phyloP scores from a whole-genome alignment of 1,140 invertebrate species.

The Papilio dardanus region DNA sequence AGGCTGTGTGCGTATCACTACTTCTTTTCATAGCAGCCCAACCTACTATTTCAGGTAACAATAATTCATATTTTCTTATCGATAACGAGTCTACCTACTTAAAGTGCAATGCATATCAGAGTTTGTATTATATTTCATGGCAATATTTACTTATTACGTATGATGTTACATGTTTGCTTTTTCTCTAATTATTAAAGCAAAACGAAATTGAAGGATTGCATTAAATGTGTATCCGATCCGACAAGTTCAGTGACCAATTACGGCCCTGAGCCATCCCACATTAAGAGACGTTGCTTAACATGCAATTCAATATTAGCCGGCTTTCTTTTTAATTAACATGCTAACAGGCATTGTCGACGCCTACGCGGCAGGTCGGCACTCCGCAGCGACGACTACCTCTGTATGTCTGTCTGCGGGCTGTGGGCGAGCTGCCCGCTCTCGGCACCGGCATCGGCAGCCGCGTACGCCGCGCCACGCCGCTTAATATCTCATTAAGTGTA shows the following conservation, averaged over 20 bases:
- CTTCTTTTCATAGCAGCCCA: background rate
- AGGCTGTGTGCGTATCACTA: background rate
- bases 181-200: background rate
- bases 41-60: background rate
- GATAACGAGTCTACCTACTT: too few relatives aligned
- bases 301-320: conserved; percentile 64
- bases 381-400: conserved; percentile 46
- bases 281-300: conserved; percentile 38
- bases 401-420: conserved; percentile 41
- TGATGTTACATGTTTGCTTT: background rate
- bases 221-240: background rate
- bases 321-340: conserved; percentile 80
- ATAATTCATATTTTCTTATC: background rate
- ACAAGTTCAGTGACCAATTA: conserved; percentile 25
- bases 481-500: conserved; percentile 53
- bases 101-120: too few relatives aligned
- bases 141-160: too few relatives aligned
- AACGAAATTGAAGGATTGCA: background rate
- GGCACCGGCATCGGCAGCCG: conserved; percentile 29
- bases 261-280: conserved; percentile 29
- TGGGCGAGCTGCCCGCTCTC: conserved; percentile 49
- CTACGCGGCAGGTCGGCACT: conserved; percentile 58
- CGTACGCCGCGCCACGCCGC: conserved; percentile 51
- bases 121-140: too few relatives aligned
- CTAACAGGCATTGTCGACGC: conserved; percentile 74